Evolutionary conservation across 2,797 vertebrate genomes (phyloP).

Genomic region (Gorsachius magnificus): DNA sequence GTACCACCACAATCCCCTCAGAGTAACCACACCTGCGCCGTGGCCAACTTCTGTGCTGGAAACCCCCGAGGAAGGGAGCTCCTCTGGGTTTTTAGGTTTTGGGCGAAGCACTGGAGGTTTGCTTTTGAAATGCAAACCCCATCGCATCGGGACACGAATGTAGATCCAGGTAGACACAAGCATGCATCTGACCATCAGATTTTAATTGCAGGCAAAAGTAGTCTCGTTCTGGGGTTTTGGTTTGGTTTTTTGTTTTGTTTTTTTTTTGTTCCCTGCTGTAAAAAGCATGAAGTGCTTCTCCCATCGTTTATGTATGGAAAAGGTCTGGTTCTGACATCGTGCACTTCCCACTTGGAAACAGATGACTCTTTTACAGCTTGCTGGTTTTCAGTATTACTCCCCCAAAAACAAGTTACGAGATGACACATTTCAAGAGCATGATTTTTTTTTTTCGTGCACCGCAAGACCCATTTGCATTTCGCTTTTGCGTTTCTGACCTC

Average conservation of each 20-base stretch:
- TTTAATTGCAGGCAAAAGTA: not conserved
- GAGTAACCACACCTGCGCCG: accelerated
- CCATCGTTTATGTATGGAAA: not conserved
- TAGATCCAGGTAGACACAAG: accelerated
- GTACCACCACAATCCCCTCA: not conserved
- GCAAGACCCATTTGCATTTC: not conserved
- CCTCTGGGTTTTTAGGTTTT: not conserved
- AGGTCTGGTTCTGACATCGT: not conserved
- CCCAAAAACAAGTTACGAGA: not conserved
- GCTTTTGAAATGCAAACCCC: not conserved
- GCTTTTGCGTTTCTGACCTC: not conserved
- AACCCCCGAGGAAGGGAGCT: too few species aligned
- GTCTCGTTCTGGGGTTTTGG: too few species aligned
- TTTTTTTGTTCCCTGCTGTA: not conserved
- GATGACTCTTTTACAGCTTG: not conserved
- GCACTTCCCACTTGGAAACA: not conserved
- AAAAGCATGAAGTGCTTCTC: not conserved
- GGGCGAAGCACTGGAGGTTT: not conserved
- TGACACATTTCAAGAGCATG: not conserved
- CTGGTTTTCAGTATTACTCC: not conserved
- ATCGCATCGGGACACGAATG: accelerated
- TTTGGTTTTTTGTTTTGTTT: too few species aligned
- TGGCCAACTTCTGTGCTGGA: not conserved
- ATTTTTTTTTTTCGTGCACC: too few species aligned
- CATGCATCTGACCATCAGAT: not conserved